Evolutionary conservation across 2,888 invertebrate genomes (phyloP).

Genomic region (Siphonodentalium dalli): DNA sequence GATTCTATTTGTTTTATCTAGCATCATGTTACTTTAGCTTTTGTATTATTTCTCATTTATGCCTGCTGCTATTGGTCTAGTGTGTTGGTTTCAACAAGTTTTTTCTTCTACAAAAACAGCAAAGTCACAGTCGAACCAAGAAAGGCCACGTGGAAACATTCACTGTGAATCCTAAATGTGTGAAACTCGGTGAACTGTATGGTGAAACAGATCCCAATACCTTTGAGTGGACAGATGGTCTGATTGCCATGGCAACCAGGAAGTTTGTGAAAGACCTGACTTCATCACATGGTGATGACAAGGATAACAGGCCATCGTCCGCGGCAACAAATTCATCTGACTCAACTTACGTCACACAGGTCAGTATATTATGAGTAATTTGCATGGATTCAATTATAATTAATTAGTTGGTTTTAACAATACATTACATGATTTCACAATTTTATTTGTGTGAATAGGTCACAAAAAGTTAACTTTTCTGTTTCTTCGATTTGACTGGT

Average conservation of each 20-base stretch:
- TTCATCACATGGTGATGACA: slow-evolving; percentile 20
- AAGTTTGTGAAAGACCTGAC: slow-evolving; percentile 51
- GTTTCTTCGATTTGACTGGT: no score
- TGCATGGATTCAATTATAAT: no score
- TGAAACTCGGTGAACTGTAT: slow-evolving; percentile 62
- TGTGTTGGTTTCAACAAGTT: not conserved
- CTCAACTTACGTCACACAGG: slow-evolving; percentile 34
- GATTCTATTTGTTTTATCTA: not conserved
- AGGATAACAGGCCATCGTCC: slow-evolving; percentile 28
- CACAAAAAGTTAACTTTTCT: no score
- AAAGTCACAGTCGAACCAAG: slow-evolving; percentile 49
- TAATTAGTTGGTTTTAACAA: no score
- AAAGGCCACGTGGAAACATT: slow-evolving; percentile 63
- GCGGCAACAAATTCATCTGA: no score
- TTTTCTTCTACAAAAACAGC: slow-evolving; percentile 27
- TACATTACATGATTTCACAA: no score
- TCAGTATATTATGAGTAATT: slow-evolving; percentile 15
- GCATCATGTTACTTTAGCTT: not conserved
- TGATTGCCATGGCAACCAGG: slow-evolving; percentile 60
- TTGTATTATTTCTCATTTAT: slow-evolving; percentile 2
- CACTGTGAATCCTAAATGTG: slow-evolving; percentile 64
- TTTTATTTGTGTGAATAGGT: no score
- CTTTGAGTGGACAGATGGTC: slow-evolving; percentile 65
- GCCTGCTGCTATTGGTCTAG: slow-evolving; percentile 5
- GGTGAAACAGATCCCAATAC: slow-evolving; percentile 64